phyloP scores from a whole-genome alignment of 2,888 invertebrate genomes.

The Oligia latruncula region DNA sequence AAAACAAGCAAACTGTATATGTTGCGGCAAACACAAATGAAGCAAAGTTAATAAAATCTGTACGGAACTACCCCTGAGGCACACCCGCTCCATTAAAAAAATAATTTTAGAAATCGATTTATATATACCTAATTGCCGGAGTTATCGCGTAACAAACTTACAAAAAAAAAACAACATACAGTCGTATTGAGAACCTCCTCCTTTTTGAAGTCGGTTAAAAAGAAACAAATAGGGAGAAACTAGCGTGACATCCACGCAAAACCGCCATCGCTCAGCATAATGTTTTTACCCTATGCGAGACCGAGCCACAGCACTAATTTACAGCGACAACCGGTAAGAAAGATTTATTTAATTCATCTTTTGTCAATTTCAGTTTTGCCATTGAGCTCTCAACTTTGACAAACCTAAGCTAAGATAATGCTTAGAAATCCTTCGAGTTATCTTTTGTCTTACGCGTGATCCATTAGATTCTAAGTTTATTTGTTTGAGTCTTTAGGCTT shows the following conservation, averaged over 20 bases:
- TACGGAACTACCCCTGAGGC: too few species aligned
- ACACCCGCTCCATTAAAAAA: too few species aligned
- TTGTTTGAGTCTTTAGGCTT: neutral
- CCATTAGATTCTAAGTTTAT: constrained; percentile 10
- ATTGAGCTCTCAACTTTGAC: constrained; percentile 4
- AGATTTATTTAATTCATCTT: neutral
- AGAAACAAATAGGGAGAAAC: neutral
- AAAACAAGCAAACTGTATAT: too few species aligned
- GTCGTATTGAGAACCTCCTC: too few species aligned
- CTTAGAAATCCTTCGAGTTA: neutral
- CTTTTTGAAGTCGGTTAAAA: too few species aligned
- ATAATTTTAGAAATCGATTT: too few species aligned
- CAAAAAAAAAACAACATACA: too few species aligned
- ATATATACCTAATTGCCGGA: too few species aligned
- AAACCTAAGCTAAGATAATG: constrained; percentile 3
- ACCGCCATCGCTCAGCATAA: neutral
- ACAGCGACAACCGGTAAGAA: neutral
- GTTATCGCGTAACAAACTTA: too few species aligned
- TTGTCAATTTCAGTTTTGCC: neutral
- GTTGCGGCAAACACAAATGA: neutral
- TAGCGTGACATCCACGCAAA: neutral
- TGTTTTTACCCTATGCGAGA: neutral
- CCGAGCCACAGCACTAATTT: neutral
- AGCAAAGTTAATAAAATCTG: too few species aligned
- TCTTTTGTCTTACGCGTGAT: constrained; percentile 16